phyloP scores from a whole-genome alignment of 2,888 invertebrate species.

The Protodeltote pygarga region DNA sequence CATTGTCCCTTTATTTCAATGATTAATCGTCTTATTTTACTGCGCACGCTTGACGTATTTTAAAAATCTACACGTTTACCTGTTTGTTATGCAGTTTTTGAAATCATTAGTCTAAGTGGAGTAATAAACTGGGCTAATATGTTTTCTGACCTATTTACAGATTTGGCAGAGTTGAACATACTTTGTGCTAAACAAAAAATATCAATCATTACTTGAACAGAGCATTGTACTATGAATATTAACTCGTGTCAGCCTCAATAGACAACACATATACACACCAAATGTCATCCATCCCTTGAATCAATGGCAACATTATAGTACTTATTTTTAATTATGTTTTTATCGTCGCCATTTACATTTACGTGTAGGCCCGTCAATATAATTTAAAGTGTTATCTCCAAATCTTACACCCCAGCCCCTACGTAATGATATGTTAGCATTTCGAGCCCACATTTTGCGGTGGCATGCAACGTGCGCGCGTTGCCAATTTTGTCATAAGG shows the following conservation, averaged over 20 bases:
- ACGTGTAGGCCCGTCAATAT: constrained; percentile 36
- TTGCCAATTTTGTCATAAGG: constrained; percentile 58
- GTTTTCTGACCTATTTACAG: constrained; percentile 9
- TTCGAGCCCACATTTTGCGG: constrained; percentile 43
- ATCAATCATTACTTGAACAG: too few relatives aligned
- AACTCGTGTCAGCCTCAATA: too few relatives aligned
- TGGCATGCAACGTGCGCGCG: constrained; percentile 38
- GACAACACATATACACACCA: background rate
- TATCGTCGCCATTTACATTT: constrained; percentile 28
- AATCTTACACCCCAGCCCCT: constrained; percentile 44
- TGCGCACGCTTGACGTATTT: constrained; percentile 35
- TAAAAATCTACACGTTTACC: constrained; percentile 4
- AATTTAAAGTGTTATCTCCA: constrained; percentile 44
- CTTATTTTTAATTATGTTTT: constrained; percentile 12
- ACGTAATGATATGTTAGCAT: constrained; percentile 57
- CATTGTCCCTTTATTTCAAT: constrained; percentile 50
- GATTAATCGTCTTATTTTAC: constrained; percentile 53
- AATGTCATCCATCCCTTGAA: background rate
- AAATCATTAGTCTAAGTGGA: constrained; percentile 18
- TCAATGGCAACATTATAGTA: constrained; percentile 1
- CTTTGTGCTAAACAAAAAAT: too few relatives aligned
- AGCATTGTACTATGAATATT: too few relatives aligned
- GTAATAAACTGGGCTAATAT: constrained; percentile 17
- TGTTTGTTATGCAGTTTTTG: constrained; percentile 30
- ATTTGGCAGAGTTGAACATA: constrained; percentile 1